Evolutionary conservation across 2,888 invertebrate species (phyloP).

Genomic region (Eilema depressum): DNA sequence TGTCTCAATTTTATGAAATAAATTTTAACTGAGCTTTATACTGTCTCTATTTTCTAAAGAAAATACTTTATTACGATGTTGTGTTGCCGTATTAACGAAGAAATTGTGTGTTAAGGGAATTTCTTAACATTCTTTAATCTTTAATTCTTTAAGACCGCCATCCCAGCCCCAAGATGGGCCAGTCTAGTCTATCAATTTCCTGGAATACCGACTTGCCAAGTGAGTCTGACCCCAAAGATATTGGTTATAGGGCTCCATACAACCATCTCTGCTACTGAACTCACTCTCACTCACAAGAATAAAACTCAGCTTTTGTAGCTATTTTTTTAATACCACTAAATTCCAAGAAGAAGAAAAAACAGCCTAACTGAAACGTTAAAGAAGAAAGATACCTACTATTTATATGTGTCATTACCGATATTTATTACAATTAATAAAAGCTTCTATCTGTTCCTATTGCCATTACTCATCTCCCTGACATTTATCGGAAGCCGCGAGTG

Average conservation of each 20-base stretch:
- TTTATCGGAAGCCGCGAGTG: constrained; percentile 18
- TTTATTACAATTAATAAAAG: constrained; percentile 4
- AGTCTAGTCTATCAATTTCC: no score
- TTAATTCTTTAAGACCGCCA: no score
- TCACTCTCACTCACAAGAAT: neutral
- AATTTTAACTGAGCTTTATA: constrained; percentile 45
- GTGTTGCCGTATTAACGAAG: constrained; percentile 35
- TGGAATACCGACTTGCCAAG: no score
- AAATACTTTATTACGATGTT: constrained; percentile 48
- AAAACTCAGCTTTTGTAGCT: no score
- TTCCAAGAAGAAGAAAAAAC: no score
- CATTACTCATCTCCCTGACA: constrained; percentile 2
- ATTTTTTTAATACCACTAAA: no score
- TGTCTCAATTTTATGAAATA: constrained; percentile 67
- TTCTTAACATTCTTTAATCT: no score
- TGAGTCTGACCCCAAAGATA: no score
- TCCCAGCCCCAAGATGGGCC: no score
- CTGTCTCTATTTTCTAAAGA: constrained; percentile 43
- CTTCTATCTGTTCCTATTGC: constrained; percentile 2
- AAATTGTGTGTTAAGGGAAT: constrained; percentile 31
- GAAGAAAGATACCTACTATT: neutral
- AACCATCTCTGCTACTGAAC: neutral
- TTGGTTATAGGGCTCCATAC: no score
- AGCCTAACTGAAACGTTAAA: neutral
- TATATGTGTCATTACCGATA: neutral